Evolutionary conservation across 2,888 invertebrate species (phyloP).

Genomic region (Deilephila porcellus): DNA sequence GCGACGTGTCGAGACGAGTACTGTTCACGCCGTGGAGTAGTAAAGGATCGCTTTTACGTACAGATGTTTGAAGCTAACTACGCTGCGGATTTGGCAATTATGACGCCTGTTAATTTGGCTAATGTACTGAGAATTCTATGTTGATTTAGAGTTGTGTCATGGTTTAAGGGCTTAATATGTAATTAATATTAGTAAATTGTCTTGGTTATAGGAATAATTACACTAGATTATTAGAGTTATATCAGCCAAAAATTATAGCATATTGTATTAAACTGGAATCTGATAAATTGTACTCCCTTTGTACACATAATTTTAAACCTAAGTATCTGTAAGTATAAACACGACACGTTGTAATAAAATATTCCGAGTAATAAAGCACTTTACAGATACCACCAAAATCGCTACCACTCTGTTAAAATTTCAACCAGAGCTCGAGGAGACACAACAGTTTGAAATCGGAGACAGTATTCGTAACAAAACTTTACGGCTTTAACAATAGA

Average conservation of each 20-base stretch:
- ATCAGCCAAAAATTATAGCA: too few relatives aligned
- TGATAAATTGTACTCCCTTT: too few relatives aligned
- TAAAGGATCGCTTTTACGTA: constrained; percentile 66
- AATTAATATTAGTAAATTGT: background rate
- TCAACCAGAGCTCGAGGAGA: background rate
- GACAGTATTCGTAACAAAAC: constrained; percentile 16
- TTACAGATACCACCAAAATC: constrained; percentile 9
- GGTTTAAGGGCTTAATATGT: background rate
- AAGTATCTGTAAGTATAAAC: background rate
- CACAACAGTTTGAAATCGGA: constrained; percentile 12
- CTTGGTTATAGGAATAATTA: background rate
- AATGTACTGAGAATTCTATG: background rate
- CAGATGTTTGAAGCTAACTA: constrained; percentile 28
- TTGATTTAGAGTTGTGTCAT: background rate
- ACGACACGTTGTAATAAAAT: background rate
- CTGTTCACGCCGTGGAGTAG: constrained; percentile 63
- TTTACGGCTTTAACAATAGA: constrained; percentile 26
- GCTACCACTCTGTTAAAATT: constrained; percentile 9
- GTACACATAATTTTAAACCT: background rate
- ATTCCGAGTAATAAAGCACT: constrained; percentile 7
- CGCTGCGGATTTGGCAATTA: constrained; percentile 21
- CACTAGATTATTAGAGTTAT: background rate
- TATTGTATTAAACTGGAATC: too few relatives aligned
- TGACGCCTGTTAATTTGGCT: constrained; percentile 12
- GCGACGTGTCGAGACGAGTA: constrained; percentile 59